Evolutionary conservation across 2,113 vertebrate species (phyloP).

Genomic region (Pristiophorus japonicus): DNA sequence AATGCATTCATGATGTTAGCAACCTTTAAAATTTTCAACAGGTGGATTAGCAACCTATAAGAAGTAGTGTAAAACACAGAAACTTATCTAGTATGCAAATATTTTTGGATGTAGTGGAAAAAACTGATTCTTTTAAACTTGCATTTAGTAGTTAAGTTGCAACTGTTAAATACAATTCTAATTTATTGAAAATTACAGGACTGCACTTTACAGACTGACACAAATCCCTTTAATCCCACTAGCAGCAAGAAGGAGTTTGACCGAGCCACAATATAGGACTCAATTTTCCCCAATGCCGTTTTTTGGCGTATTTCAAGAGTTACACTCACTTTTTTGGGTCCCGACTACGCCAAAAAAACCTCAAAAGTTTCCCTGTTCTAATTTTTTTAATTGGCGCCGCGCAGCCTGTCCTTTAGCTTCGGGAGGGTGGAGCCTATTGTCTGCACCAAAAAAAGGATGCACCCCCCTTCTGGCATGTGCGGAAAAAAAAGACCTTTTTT

Average conservation of each 20-base stretch:
- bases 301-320: too few species aligned
- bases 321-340: too few species aligned
- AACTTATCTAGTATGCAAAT: neutral
- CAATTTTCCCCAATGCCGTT: too few species aligned
- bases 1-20: neutral
- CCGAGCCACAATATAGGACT: neutral
- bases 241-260: neutral
- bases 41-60: neutral
- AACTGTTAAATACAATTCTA: conserved; percentile 44
- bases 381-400: too few species aligned
- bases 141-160: conserved; percentile 39
- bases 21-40: neutral
- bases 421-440: too few species aligned
- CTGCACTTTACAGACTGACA: neutral
- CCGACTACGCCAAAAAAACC: too few species aligned
- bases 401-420: too few species aligned
- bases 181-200: neutral
- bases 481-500: too few species aligned
- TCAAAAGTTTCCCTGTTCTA: too few species aligned
- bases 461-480: too few species aligned
- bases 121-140: neutral
- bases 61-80: neutral
- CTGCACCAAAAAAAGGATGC: too few species aligned
- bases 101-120: neutral
- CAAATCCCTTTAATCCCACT: neutral